Percentiles rank a stretch among this genome's conserved stretches.
These are phyloP conservation scores for Watsonalla cultraria DNA, from an alignment of 2,888 invertebrate species.

Conservation along the genomic window DNA sequence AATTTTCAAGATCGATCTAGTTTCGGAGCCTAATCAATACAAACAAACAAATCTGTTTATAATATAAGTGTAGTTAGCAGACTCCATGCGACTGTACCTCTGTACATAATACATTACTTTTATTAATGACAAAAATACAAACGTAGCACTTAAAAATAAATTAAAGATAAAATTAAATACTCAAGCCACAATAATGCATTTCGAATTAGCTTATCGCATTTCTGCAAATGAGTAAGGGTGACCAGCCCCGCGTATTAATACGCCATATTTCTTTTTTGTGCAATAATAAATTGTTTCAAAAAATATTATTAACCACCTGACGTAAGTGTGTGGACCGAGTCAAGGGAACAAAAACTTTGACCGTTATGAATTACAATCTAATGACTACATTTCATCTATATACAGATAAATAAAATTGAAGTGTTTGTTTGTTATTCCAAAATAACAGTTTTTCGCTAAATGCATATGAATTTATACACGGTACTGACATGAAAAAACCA, in stretches of 20 bases:
- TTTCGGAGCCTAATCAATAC: too few species aligned
- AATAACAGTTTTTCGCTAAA: too few species aligned
- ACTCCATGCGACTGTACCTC: too few species aligned
- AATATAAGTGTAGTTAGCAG: too few species aligned
- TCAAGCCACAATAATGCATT: not conserved
- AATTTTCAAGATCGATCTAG: too few species aligned
- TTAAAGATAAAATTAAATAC: not conserved
- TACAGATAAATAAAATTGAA: too few species aligned
- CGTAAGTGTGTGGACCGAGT: slow-evolving; percentile 29
- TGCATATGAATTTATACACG: too few species aligned
- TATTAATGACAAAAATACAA: too few species aligned
- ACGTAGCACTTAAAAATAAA: not conserved
- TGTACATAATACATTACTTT: too few species aligned
- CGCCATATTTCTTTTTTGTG: slow-evolving; percentile 35
- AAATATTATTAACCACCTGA: slow-evolving; percentile 52
- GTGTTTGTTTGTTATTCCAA: too few species aligned
- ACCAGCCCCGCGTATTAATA: slow-evolving; percentile 29
- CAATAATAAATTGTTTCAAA: slow-evolving; percentile 41
- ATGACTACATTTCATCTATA: slow-evolving; percentile 45
- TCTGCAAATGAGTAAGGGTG: slow-evolving; percentile 30
- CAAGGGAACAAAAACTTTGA: slow-evolving; percentile 45
- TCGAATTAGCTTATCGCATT: slow-evolving; percentile 6
- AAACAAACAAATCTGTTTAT: too few species aligned
- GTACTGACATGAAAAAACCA: too few species aligned
- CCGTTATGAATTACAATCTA: slow-evolving; percentile 73